Evolutionary conservation across 2,797 vertebrate genomes (phyloP).

Genomic region (Lutjanus campechanus): DNA sequence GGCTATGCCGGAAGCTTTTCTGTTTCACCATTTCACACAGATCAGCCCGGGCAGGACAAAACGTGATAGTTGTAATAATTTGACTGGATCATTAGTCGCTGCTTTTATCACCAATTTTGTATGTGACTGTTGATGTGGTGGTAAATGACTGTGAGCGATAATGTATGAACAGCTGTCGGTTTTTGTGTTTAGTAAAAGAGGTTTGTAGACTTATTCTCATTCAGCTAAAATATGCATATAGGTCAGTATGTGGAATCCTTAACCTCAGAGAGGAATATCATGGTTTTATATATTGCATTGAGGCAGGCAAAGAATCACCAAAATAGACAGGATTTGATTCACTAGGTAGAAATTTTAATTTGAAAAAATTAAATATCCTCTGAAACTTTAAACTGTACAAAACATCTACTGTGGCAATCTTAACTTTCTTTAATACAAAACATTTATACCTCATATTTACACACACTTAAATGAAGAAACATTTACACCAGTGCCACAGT

Average conservation of each 20-base stretch:
- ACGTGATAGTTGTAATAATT: constrained; percentile 32
- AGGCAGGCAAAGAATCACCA: not conserved
- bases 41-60: not conserved
- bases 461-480: constrained; percentile 29
- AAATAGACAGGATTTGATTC: constrained; percentile 1
- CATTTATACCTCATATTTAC: constrained; percentile 45
- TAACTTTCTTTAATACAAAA: constrained; percentile 37
- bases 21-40: not conserved
- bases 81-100: not conserved
- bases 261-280: not conserved
- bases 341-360: constrained; percentile 69
- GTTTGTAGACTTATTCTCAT: not conserved
- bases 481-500: constrained; percentile 42
- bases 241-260: too few species aligned
- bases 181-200: not conserved
- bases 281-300: not conserved
- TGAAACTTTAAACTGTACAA: constrained; percentile 67
- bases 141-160: not conserved
- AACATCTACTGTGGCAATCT: constrained; percentile 48
- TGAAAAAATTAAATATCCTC: constrained; percentile 69
- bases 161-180: fast-evolving
- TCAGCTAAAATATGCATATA: not conserved
- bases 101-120: not conserved
- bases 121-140: not conserved
- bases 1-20: not conserved